phyloP scores from a whole-genome alignment of 1,140 invertebrate genomes.

The Lucilia sericata region DNA sequence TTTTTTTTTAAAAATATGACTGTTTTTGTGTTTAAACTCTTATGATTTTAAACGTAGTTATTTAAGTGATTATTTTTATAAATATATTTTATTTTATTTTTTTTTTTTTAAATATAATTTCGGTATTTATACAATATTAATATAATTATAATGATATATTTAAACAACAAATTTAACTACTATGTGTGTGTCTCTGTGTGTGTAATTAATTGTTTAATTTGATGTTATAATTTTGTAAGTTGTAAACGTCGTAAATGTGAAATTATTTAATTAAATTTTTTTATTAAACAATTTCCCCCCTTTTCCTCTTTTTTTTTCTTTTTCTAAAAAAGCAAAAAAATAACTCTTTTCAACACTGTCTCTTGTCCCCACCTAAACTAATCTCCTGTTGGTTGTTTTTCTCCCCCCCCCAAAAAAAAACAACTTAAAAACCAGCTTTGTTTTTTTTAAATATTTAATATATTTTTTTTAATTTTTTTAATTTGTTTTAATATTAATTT shows the following conservation, averaged over 20 bases:
- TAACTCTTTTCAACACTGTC: neutral
- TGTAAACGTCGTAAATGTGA: conserved; percentile 25
- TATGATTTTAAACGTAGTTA: conserved; percentile 44
- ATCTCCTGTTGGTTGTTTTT: neutral
- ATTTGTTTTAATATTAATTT: neutral
- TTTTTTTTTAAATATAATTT: conserved; percentile 19
- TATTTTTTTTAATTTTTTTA: conserved; percentile 25
- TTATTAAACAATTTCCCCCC: neutral
- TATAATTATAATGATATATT: too few species aligned
- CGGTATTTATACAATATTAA: neutral
- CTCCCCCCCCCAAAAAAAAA: neutral
- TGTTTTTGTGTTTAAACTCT: conserved; percentile 12
- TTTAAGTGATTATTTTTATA: conserved; percentile 39
- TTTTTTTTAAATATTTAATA: neutral
- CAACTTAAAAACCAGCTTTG: neutral
- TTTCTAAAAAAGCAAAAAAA: neutral
- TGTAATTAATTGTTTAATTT: conserved; percentile 33
- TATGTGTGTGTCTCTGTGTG: conserved; percentile 32
- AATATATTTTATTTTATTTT: conserved; percentile 1
- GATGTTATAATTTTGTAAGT: conserved; percentile 25
- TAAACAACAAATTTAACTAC: neutral
- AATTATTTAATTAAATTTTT: neutral
- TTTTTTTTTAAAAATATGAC: neutral
- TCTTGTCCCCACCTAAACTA: conserved; percentile 2
- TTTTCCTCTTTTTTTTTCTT: neutral